phyloP scores from a whole-genome alignment of 2,113 vertebrate species.

The Bos indicus region DNA sequence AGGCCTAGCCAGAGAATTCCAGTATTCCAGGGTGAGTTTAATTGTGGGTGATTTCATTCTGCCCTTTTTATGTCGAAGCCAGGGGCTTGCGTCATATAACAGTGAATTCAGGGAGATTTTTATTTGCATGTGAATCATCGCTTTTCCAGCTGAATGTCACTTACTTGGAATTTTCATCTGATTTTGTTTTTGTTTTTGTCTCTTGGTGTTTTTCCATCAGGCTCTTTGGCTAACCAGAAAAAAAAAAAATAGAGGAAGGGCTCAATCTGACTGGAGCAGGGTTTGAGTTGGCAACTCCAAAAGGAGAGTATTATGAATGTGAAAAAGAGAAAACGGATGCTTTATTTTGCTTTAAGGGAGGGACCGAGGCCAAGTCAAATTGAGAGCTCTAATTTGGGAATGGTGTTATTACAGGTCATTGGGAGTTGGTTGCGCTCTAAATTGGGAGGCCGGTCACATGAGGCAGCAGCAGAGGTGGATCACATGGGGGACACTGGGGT shows the following conservation, averaged over 20 bases:
- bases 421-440: constrained; percentile 83
- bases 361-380: constrained; percentile 83
- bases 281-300: constrained; percentile 75
- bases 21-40: constrained; percentile 72
- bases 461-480: constrained; percentile 70
- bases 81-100: constrained; percentile 79
- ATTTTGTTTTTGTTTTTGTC: constrained; percentile 85
- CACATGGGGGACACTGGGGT: constrained; percentile 66
- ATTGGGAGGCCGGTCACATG: constrained; percentile 82
- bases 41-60: constrained; percentile 81
- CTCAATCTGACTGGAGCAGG: constrained; percentile 66
- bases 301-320: constrained; percentile 77
- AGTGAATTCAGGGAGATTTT: constrained; percentile 80
- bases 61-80: constrained; percentile 76
- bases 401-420: constrained; percentile 86
- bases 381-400: constrained; percentile 88
- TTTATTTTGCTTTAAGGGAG: constrained; percentile 80
- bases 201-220: constrained; percentile 81
- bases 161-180: constrained; percentile 84
- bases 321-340: constrained; percentile 73
- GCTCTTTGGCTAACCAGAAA: constrained; percentile 72
- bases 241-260: constrained; percentile 60
- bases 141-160: constrained; percentile 86
- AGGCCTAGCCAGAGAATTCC: constrained; percentile 66
- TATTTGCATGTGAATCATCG: constrained; percentile 85